These are phyloP conservation scores for Lepidochrysops patricia DNA, from an alignment of 2,888 invertebrate species.

Conservation along the genomic window DNA sequence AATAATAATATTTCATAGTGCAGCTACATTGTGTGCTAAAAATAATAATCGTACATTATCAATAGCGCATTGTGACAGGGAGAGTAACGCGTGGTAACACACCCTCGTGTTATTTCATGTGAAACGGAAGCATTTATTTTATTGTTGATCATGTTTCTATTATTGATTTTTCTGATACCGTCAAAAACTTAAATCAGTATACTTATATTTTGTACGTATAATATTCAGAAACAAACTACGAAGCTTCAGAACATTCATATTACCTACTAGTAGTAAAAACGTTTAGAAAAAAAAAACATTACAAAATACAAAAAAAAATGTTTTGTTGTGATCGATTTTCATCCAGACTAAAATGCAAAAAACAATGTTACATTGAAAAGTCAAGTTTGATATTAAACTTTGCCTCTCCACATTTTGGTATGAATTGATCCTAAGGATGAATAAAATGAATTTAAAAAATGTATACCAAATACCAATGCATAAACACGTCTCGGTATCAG, in stretches of 20 bases:
- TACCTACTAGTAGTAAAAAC: neutral
- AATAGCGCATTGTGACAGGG: conserved; percentile 54
- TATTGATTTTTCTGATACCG: too few relatives aligned
- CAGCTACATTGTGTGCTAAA: conserved; percentile 10
- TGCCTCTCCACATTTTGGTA: too few relatives aligned
- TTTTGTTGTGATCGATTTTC: too few relatives aligned
- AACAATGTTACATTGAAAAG: neutral
- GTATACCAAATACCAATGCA: conserved; percentile 18
- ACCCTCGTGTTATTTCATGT: conserved; percentile 44
- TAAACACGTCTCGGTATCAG: conserved; percentile 39
- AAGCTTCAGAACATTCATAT: too few relatives aligned
- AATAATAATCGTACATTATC: conserved; percentile 47
- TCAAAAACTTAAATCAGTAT: too few relatives aligned
- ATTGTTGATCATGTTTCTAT: neutral
- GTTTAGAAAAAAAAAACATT: too few relatives aligned
- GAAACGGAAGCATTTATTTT: conserved; percentile 44
- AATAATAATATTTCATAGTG: neutral
- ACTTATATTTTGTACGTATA: too few relatives aligned
- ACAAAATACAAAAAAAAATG: too few relatives aligned
- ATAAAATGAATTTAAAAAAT: neutral
- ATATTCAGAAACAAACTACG: too few relatives aligned
- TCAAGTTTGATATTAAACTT: too few relatives aligned
- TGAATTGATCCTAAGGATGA: too few relatives aligned
- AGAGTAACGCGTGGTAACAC: conserved; percentile 46
- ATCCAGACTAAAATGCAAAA: too few relatives aligned